These are phyloP conservation scores for Dioctria linearis DNA, from an alignment of 2,888 invertebrate genomes.

Conservation along the genomic window DNA sequence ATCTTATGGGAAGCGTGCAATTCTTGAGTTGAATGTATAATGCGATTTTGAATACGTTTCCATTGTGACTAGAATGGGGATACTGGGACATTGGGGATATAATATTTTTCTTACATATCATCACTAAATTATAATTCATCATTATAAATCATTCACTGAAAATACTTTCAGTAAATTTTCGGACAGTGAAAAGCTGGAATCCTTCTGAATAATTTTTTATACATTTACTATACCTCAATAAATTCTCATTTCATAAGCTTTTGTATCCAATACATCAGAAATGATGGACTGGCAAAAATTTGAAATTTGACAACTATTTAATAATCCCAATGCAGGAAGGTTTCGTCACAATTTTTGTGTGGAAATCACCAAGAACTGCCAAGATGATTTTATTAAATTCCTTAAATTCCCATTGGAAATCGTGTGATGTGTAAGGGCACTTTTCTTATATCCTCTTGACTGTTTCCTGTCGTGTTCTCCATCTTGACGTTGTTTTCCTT, in stretches of 20 bases:
- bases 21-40: slow-evolving; percentile 38
- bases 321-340: too few relatives aligned
- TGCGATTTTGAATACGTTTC: slow-evolving; percentile 30
- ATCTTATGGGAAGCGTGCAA: not conserved
- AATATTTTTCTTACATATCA: slow-evolving; percentile 34
- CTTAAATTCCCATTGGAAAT: slow-evolving; percentile 25
- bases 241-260: too few relatives aligned
- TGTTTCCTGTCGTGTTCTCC: too few relatives aligned
- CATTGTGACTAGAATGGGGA: not conserved
- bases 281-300: too few relatives aligned
- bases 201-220: not conserved
- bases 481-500: too few relatives aligned
- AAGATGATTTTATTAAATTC: slow-evolving; percentile 46
- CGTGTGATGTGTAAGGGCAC: not conserved
- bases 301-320: too few relatives aligned
- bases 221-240: too few relatives aligned
- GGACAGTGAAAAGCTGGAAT: not conserved
- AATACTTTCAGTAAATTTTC: not conserved
- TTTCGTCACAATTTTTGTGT: too few relatives aligned
- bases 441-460: not conserved
- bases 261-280: too few relatives aligned
- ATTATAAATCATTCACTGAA: not conserved
- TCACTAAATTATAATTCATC: slow-evolving; percentile 18
- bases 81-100: not conserved
- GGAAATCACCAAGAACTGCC: too few relatives aligned